phyloP scores from a whole-genome alignment of 2,797 vertebrate species.

The Bovichtus diacanthus region DNA sequence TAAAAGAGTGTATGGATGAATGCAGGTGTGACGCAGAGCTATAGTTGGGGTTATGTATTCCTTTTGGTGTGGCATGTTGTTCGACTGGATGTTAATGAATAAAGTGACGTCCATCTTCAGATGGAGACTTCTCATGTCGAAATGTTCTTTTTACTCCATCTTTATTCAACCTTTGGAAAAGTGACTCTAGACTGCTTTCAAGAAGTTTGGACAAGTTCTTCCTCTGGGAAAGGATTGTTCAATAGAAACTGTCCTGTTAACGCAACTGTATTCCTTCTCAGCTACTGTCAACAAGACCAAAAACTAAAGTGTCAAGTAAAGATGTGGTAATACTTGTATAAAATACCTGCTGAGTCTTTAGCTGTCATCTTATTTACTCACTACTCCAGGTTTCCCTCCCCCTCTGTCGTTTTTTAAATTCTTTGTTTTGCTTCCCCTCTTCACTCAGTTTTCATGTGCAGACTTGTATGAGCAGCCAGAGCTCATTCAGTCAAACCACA shows the following conservation, averaged over 20 bases:
- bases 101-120: neutral
- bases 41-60: neutral
- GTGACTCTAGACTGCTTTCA: neutral
- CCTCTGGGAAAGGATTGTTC: neutral
- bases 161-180: neutral
- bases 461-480: slow-evolving; percentile 20
- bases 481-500: slow-evolving; percentile 3
- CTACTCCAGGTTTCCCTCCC: neutral
- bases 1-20: neutral
- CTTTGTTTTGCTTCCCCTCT: neutral
- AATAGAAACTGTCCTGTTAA: neutral
- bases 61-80: slow-evolving; percentile 29
- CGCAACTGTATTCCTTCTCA: neutral
- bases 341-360: neutral
- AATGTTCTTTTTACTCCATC: neutral
- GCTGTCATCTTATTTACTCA: neutral
- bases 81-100: neutral
- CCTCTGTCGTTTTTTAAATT: neutral
- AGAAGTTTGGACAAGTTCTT: neutral
- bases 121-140: neutral
- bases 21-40: slow-evolving; percentile 13
- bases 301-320: neutral
- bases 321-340: neutral
- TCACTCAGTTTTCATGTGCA: slow-evolving; percentile 15
- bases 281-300: neutral